These are phyloP conservation scores for Bombus consobrinus DNA, from an alignment of 1,140 invertebrate species.

Conservation along the genomic window DNA sequence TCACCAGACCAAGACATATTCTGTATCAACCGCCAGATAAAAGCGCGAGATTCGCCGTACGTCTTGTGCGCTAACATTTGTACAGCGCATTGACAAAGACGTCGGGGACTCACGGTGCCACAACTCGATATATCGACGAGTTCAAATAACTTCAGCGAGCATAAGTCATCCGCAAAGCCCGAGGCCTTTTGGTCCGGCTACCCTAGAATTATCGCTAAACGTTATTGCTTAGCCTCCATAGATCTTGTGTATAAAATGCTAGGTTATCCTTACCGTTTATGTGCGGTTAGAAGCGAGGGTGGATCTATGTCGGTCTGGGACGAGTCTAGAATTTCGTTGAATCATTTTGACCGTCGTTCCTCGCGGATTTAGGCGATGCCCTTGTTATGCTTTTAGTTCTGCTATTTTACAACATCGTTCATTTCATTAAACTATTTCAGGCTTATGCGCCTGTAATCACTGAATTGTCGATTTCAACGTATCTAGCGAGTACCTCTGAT, in stretches of 20 bases:
- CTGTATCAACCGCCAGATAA: background rate
- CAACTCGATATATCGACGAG: constrained; percentile 50
- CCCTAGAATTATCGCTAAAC: constrained; percentile 83
- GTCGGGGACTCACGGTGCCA: constrained; percentile 43
- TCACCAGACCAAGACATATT: constrained; percentile 3
- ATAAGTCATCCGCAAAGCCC: constrained; percentile 77
- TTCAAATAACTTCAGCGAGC: constrained; percentile 68
- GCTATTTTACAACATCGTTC: background rate
- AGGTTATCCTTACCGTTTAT: constrained; percentile 76
- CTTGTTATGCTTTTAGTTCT: background rate
- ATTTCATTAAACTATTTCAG: background rate
- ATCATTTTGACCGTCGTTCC: background rate
- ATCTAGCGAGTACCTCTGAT: too few relatives aligned
- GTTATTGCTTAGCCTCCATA: constrained; percentile 83
- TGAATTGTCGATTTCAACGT: background rate
- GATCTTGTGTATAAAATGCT: constrained; percentile 83
- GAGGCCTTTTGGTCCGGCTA: constrained; percentile 70
- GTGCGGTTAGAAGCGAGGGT: constrained; percentile 76
- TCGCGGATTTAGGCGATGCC: constrained; percentile 10
- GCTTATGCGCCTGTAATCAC: background rate
- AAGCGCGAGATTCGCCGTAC: constrained; percentile 7
- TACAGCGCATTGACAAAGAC: constrained; percentile 34
- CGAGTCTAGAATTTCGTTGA: constrained; percentile 63
- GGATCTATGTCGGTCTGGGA: constrained; percentile 58
- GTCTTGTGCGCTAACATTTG: constrained; percentile 43